phyloP scores from a whole-genome alignment of 2,113 vertebrate genomes.

The Cacatua alba region DNA sequence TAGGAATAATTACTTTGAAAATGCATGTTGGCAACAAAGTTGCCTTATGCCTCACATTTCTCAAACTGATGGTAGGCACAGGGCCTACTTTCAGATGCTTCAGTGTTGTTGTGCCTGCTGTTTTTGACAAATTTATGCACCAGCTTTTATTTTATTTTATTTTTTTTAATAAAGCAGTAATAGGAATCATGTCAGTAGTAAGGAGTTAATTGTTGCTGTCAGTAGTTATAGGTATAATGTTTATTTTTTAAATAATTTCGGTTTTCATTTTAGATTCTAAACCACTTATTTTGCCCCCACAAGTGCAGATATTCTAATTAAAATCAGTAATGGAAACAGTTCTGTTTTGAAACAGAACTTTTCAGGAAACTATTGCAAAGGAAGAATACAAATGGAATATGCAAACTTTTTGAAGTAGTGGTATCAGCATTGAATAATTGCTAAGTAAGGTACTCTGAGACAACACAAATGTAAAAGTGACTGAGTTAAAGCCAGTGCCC shows the following conservation, averaged over 20 bases:
- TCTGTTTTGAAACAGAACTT: not conserved
- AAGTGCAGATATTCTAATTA: not conserved
- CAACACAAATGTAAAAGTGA: not conserved
- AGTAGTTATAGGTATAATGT: not conserved
- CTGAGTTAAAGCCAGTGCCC: not conserved
- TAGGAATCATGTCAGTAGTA: not conserved
- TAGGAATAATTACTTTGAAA: not conserved
- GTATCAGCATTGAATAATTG: not conserved
- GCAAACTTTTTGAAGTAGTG: not conserved
- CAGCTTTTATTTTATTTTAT: not conserved
- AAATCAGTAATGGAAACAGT: not conserved
- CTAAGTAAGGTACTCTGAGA: not conserved
- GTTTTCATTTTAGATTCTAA: not conserved
- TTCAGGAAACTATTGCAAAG: not conserved
- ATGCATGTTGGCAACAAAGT: not conserved
- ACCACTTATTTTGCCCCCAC: not conserved
- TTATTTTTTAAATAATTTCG: not conserved
- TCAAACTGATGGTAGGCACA: not conserved
- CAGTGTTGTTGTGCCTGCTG: not conserved
- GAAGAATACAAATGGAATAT: not conserved
- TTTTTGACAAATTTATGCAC: not conserved
- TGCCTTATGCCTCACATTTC: not conserved
- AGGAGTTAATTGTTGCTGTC: not conserved
- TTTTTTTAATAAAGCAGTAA: not conserved
- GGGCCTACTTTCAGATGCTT: not conserved